phyloP scores from a whole-genome alignment of 2,797 vertebrate species.

The Acanthurus lineatus region DNA sequence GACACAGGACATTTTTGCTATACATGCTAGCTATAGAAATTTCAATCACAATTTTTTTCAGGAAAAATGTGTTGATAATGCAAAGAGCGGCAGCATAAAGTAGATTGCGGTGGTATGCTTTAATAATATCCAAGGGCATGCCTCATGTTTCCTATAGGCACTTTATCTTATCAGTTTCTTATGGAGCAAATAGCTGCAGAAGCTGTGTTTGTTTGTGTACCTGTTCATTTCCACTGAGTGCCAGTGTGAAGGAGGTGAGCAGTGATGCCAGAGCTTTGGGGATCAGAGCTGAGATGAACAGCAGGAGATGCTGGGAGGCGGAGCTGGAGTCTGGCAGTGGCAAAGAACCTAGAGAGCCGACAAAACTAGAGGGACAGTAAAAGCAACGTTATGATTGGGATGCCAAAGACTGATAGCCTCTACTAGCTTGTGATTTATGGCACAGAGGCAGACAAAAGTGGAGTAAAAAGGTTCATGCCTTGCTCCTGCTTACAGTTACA shows the following conservation, averaged over 20 bases:
- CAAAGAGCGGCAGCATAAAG: not conserved
- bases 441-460: too few relatives aligned
- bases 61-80: not conserved
- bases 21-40: not conserved
- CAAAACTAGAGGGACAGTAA: slow-evolving; percentile 62
- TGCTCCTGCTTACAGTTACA: not conserved
- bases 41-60: not conserved
- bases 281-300: slow-evolving; percentile 83
- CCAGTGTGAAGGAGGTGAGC: slow-evolving; percentile 82
- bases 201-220: slow-evolving; percentile 37
- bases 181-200: not conserved
- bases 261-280: slow-evolving; percentile 83
- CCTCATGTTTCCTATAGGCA: not conserved
- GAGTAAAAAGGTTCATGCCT: too few relatives aligned
- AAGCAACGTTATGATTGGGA: not conserved
- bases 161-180: not conserved
- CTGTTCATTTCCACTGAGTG: slow-evolving; percentile 71
- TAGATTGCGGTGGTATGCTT: not conserved
- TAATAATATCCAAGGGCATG: not conserved
- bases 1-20: too few relatives aligned
- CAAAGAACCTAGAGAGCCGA: slow-evolving; percentile 68
- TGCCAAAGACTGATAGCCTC: too few relatives aligned
- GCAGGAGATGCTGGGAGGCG: slow-evolving; percentile 79
- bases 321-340: slow-evolving; percentile 70
- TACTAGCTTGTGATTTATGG: too few relatives aligned